Evolutionary conservation across 1,140 invertebrate genomes (phyloP).

Genomic region (Amyelois transitella): DNA sequence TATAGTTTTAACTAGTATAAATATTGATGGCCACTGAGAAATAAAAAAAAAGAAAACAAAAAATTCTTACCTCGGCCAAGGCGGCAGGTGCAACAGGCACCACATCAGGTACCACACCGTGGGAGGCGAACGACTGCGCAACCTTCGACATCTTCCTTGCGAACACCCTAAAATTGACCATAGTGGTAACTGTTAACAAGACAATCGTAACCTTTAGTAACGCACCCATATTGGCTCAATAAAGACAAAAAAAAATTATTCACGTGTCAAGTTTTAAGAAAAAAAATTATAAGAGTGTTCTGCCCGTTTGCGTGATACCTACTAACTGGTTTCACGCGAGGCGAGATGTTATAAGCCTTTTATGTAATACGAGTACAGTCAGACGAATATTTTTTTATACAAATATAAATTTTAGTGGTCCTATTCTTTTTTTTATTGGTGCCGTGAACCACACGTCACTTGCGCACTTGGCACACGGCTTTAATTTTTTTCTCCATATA

Average conservation of each 20-base stretch:
- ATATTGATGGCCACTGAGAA: no score
- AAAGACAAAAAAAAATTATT: neutral
- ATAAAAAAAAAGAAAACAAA: neutral
- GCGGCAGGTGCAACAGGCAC: slow-evolving; percentile 46
- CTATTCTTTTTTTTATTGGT: no score
- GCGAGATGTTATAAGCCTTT: neutral
- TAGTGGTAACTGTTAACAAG: slow-evolving; percentile 62
- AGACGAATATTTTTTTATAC: neutral
- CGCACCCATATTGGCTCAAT: slow-evolving; percentile 11
- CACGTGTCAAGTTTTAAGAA: neutral
- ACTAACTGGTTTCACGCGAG: neutral
- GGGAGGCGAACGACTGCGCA: slow-evolving; percentile 44
- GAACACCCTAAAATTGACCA: slow-evolving; percentile 69
- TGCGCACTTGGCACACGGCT: no score
- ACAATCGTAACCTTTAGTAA: slow-evolving; percentile 50
- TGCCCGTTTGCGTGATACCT: neutral
- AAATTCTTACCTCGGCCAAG: slow-evolving; percentile 19
- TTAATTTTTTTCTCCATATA: no score
- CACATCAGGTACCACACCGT: slow-evolving; percentile 63
- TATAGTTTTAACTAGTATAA: no score
- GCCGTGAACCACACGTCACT: no score
- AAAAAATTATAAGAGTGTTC: neutral
- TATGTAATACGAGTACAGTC: neutral
- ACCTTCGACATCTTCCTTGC: slow-evolving; percentile 62
- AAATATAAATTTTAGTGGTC: no score